These are phyloP conservation scores for Sylvia atricapilla DNA, from an alignment of 2,113 vertebrate genomes.

Conservation along the genomic window DNA sequence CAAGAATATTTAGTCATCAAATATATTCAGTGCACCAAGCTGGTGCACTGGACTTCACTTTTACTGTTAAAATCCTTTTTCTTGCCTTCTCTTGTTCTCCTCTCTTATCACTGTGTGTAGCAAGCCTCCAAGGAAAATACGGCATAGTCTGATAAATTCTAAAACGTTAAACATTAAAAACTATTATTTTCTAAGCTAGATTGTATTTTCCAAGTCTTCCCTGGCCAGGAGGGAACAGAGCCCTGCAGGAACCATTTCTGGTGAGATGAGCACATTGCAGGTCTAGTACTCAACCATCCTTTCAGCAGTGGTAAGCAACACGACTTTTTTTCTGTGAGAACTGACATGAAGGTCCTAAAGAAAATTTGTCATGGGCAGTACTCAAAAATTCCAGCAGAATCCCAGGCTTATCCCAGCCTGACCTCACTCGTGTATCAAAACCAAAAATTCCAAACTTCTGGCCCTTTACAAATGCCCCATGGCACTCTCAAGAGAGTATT, in stretches of 20 bases:
- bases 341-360: background rate
- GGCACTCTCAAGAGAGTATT: background rate
- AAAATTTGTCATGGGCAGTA: background rate
- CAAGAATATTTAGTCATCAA: background rate
- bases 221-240: background rate
- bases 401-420: background rate
- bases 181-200: background rate
- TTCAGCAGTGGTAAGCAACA: background rate
- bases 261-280: background rate
- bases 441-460: background rate
- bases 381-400: background rate
- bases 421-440: background rate
- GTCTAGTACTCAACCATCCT: background rate
- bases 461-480: background rate
- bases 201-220: background rate
- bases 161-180: background rate
- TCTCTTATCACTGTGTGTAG: background rate
- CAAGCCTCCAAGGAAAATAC: background rate
- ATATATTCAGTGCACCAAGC: background rate
- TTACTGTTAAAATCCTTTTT: background rate
- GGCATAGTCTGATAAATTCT: background rate
- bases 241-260: background rate
- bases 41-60: background rate
- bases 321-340: background rate
- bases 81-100: background rate